Evolutionary conservation across 2,888 invertebrate genomes (phyloP).

Genomic region (Drosophila yooni): DNA sequence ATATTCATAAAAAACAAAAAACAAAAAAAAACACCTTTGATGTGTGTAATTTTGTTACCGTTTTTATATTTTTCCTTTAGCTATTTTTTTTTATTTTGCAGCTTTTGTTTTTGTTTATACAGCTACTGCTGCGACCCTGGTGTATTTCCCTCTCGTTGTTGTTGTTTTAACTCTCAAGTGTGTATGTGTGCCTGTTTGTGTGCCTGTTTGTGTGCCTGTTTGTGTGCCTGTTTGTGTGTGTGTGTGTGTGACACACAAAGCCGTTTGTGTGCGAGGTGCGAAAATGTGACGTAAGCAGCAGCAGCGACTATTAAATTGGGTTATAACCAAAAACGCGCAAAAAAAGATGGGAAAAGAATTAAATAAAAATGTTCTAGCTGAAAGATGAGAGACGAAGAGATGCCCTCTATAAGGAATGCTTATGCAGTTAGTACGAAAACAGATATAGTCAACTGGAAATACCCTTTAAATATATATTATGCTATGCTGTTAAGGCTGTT

Average conservation of each 20-base stretch:
- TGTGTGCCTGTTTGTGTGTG: constrained; percentile 32
- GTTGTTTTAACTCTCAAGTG: constrained; percentile 17
- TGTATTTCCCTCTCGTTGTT: constrained; percentile 38
- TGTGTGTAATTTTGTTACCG: constrained; percentile 77
- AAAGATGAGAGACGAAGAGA: constrained; percentile 10
- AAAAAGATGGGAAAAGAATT: neutral
- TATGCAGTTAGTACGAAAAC: neutral
- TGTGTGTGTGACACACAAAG: constrained; percentile 72
- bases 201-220: constrained; percentile 29
- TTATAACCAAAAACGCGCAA: constrained; percentile 52
- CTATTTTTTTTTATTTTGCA: constrained; percentile 35
- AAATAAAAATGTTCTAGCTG: neutral
- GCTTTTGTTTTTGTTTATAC: constrained; percentile 13
- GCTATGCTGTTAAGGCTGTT: neutral
- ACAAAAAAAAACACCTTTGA: constrained; percentile 66
- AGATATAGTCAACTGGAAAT: neutral
- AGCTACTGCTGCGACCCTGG: constrained; percentile 50
- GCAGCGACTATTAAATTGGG: constrained; percentile 70
- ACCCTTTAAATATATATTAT: neutral
- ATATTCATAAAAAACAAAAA: constrained; percentile 64
- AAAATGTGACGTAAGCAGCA: constrained; percentile 73
- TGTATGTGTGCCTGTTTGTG: constrained; percentile 23
- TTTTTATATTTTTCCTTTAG: constrained; percentile 49
- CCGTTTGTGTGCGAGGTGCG: constrained; percentile 72
- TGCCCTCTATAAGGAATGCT: constrained; percentile 11